These are phyloP conservation scores for Charina bottae DNA, from an alignment of 2,113 vertebrate genomes.

Conservation along the genomic window DNA sequence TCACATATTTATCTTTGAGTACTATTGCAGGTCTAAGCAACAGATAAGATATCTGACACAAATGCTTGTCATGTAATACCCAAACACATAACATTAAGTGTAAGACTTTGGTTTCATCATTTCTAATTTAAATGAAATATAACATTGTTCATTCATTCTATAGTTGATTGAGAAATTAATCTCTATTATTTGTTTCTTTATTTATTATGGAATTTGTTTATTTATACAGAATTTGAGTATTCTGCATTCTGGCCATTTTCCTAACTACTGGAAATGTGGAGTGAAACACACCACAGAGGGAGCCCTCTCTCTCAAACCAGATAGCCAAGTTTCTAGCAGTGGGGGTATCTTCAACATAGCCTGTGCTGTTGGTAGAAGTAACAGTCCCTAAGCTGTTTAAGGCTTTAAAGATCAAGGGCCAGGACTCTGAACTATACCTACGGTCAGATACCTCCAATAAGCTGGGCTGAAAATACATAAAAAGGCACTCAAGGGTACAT, in stretches of 20 bases:
- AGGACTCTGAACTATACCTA: background rate
- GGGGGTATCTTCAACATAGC: background rate
- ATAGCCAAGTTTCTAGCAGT: background rate
- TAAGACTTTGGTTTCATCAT: background rate
- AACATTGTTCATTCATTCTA: background rate
- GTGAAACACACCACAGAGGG: background rate
- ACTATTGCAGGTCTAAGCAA: background rate
- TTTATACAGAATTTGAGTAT: background rate
- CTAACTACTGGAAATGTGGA: background rate
- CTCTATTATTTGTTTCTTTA: background rate
- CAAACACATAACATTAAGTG: background rate
- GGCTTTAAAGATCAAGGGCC: background rate
- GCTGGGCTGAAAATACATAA: background rate
- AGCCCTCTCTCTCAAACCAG: background rate
- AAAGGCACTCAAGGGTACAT: too few species aligned
- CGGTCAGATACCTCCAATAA: background rate
- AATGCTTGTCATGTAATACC: background rate
- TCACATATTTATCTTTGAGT: background rate
- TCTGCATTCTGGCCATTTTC: background rate
- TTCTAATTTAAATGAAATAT: slow-evolving; percentile 14
- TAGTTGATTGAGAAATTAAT: background rate
- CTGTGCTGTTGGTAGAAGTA: background rate
- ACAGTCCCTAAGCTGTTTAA: background rate
- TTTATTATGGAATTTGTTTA: background rate
- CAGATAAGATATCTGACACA: background rate